Conservation (phyloP, 2,888 invertebrate species). For the Tachina grossa region DNA sequence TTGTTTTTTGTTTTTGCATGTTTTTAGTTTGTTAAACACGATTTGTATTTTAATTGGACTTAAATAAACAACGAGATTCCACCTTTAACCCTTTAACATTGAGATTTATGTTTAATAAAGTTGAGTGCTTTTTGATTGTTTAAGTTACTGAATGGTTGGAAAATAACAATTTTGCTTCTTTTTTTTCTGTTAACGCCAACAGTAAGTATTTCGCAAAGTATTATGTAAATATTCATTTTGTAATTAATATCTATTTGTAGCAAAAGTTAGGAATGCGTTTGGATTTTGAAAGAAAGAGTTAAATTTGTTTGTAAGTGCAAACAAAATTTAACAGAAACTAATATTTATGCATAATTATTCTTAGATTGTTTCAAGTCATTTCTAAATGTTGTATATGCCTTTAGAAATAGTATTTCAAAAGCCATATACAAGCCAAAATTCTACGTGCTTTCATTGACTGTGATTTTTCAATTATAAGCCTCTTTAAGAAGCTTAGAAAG, state of each 20-base stretch:
- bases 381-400: too few species aligned
- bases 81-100: constrained; percentile 75
- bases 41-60: constrained; percentile 75
- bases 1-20: neutral
- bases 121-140: constrained; percentile 64
- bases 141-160: constrained; percentile 51
- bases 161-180: constrained; percentile 34
- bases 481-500: too few species aligned
- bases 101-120: constrained; percentile 59
- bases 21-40: constrained; percentile 62
- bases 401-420: too few species aligned
- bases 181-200: constrained; percentile 29
- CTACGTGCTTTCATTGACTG: too few species aligned
- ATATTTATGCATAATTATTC: too few species aligned
- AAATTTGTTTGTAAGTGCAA: neutral
- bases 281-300: constrained; percentile 6
- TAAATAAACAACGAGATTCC: constrained; percentile 72
- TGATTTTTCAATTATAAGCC: too few species aligned
- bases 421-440: too few species aligned
- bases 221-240: constrained; percentile 33
- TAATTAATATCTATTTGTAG: constrained; percentile 10
- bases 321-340: neutral
- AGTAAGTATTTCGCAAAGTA: constrained; percentile 20
- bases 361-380: too few species aligned
- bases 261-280: neutral